Evolutionary conservation across 2,797 vertebrate species (phyloP).

Genomic region (Myotis vivesi): DNA sequence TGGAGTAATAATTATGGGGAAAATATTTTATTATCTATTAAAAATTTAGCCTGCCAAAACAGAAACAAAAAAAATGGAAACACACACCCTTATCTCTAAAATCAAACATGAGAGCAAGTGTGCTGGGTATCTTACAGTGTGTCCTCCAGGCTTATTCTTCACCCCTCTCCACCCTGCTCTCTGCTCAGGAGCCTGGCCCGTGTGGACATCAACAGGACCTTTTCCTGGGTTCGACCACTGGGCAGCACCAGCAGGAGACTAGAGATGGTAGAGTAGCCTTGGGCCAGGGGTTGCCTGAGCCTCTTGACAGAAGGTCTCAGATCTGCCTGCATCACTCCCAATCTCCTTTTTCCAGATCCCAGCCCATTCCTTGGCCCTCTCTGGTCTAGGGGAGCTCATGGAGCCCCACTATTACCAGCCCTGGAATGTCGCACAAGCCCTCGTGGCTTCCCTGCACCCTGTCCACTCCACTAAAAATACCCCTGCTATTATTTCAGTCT

Average conservation of each 20-base stretch:
- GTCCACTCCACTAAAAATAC: not conserved
- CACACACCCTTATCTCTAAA: conserved; percentile 11
- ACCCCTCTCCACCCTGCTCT: not conserved
- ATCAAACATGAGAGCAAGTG: not conserved
- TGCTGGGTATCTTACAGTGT: not conserved
- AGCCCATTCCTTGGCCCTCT: not conserved
- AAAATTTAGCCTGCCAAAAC: conserved; percentile 47
- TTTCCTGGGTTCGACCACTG: not conserved
- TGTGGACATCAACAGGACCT: not conserved
- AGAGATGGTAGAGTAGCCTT: not conserved
- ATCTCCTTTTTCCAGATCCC: not conserved
- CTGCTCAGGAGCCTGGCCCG: not conserved
- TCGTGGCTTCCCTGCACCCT: not conserved
- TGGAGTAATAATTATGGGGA: not conserved
- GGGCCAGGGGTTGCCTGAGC: too few species aligned
- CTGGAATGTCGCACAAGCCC: not conserved
- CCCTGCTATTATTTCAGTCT: not conserved
- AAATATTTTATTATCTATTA: conserved; percentile 59
- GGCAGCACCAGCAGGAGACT: not conserved
- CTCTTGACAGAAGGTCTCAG: not conserved
- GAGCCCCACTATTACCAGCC: not conserved
- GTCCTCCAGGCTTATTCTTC: not conserved
- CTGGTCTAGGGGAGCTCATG: not conserved
- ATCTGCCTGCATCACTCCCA: not conserved
- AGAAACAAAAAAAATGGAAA: conserved; percentile 25